Conservation (phyloP, 2,888 invertebrate genomes). For the Melanophora roralis region DNA sequence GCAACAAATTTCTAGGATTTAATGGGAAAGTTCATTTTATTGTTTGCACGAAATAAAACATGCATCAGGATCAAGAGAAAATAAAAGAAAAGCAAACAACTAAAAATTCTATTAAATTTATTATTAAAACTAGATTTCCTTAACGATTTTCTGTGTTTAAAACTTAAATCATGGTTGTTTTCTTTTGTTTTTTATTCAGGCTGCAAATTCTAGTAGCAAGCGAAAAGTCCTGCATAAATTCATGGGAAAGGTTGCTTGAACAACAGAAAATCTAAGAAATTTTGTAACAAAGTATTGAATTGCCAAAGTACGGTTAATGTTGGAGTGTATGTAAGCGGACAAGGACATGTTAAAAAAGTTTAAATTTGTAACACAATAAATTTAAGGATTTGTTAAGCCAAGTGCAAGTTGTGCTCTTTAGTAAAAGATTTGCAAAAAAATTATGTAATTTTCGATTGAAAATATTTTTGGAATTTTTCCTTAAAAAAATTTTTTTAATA, state of each 20-base stretch:
- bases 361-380: too few relatives aligned
- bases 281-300: constrained; percentile 51
- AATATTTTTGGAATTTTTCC: too few relatives aligned
- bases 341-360: not conserved
- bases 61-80: not conserved
- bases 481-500: too few relatives aligned
- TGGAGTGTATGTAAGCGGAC: not conserved
- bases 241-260: constrained; percentile 9
- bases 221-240: not conserved
- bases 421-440: not conserved
- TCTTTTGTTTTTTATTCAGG: constrained; percentile 32
- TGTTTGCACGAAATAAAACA: not conserved
- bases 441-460: too few relatives aligned
- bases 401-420: not conserved
- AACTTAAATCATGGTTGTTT: constrained; percentile 38
- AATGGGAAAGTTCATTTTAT: constrained; percentile 5
- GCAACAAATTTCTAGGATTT: constrained; percentile 31
- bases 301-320: constrained; percentile 2
- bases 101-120: constrained; percentile 55
- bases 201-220: constrained; percentile 21
- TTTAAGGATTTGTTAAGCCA: constrained; percentile 38
- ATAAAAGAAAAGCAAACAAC: not conserved
- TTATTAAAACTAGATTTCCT: constrained; percentile 54
- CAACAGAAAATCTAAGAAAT: constrained; percentile 47
- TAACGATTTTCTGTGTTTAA: constrained; percentile 47